Base-by-base conservation (phyloP, 2,888 invertebrate genomes). In the Apodemia hepburni region DNA sequence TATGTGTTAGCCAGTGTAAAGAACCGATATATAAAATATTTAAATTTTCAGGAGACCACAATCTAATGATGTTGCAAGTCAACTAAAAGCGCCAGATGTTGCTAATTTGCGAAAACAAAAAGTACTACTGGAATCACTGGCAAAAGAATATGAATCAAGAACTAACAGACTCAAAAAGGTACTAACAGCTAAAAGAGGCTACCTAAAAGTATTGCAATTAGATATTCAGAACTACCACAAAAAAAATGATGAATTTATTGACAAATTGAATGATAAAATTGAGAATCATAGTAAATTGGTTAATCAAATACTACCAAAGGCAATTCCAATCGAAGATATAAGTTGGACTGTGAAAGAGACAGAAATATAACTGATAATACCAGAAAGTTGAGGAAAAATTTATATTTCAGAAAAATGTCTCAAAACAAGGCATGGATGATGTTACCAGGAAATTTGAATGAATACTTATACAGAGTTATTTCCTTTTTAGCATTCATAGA, bases 361-460 rank as follows among this genome's bases (percentile, higher is more conserved):
- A 71, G 75, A 81, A 42, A 42, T 42, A 15, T 42, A 42, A 84
- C 78, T 80, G 79, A 82, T 70, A 79, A 74, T 74, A 70, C 73
- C 64, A 68, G 71, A 73, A 73, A 70, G 73, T 79, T 87, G 85
- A 88, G 84, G 58, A 58, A 88, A 89, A 87, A 84, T 87, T 87
- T 90, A 87, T 90, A 87, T 88, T 90, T 89, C 87, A 82, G 87
- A 90, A 88, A 88, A 88, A 86, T 88, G 86, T 89, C 76, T 77
- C 77, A 75, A 77, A 47, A 61, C 58, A 79, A 80, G n/a, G n/a
- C n/a, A n/a, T n/a, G n/a, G n/a, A n/a, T n/a, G n/a, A n/a, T n/a
- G n/a, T n/a, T n/a, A n/a, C n/a, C n/a, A n/a, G n/a, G n/a, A n/a
- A n/a, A n/a, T n/a, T n/a, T n/a, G n/a, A n/a, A n/a, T n/a, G n/a